These are phyloP conservation scores for Oncorhynchus nerka DNA, from an alignment of 2,113 vertebrate genomes.

Conservation along the genomic window DNA sequence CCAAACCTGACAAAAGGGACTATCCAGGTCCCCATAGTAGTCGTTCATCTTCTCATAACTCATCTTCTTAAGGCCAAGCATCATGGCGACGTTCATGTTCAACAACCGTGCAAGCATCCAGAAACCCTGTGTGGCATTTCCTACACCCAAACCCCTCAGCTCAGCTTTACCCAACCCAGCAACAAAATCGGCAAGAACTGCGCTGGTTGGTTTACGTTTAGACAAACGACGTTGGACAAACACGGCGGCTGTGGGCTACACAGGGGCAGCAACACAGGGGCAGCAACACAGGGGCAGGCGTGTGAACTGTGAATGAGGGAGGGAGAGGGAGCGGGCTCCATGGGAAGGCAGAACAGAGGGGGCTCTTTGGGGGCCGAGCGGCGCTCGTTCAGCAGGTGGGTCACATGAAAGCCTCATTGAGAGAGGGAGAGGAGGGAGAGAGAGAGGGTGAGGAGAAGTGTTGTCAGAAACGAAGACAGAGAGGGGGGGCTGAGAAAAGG, in stretches of 20 bases:
- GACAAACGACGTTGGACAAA: too few species aligned
- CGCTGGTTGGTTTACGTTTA: neutral
- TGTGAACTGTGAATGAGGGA: slow-evolving; percentile 69
- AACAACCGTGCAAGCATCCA: slow-evolving; percentile 68
- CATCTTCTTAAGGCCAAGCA: slow-evolving; percentile 76
- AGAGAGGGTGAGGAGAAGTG: slow-evolving; percentile 19
- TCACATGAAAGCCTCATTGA: slow-evolving; percentile 77
- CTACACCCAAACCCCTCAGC: slow-evolving; percentile 31
- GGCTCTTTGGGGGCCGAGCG: slow-evolving; percentile 57
- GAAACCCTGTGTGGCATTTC: slow-evolving; percentile 57
- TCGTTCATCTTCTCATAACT: slow-evolving; percentile 76
- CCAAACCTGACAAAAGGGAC: slow-evolving; percentile 72
- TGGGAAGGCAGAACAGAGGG: slow-evolving; percentile 62
- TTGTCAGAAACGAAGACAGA: neutral
- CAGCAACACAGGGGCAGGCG: slow-evolving; percentile 53
- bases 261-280: slow-evolving; percentile 32
- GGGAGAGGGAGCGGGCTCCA: slow-evolving; percentile 37
- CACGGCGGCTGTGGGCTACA: too few species aligned
- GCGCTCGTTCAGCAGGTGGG: slow-evolving; percentile 70
- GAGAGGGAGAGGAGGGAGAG: slow-evolving; percentile 48
- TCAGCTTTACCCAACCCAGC: neutral
- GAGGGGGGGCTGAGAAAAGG: neutral
- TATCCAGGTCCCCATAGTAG: slow-evolving; percentile 65
- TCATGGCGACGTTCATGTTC: slow-evolving; percentile 73
- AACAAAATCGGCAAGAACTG: neutral